A percentile compares a stretch with the other conserved stretches of the same genome.
These are phyloP conservation scores for Geotrupes spiniger DNA, from an alignment of 2,888 invertebrate species.

Conservation along the genomic window DNA sequence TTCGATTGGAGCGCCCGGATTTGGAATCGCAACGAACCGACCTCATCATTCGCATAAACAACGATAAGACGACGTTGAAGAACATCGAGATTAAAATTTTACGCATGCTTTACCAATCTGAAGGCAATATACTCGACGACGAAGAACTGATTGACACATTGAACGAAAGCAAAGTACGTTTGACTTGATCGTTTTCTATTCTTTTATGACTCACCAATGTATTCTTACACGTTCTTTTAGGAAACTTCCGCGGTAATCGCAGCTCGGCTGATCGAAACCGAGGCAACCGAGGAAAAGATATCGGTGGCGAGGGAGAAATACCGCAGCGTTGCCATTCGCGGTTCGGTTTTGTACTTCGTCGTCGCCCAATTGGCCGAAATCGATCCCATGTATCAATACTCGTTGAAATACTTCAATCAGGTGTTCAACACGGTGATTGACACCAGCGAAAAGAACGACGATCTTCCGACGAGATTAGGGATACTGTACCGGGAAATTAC, in stretches of 20 bases:
- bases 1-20: conserved; percentile 87
- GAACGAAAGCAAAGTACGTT: conserved; percentile 75
- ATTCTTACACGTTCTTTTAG: conserved; percentile 48
- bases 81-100: conserved; percentile 89
- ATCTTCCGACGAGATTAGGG: conserved; percentile 65
- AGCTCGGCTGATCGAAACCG: conserved; percentile 81
- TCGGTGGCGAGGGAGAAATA: conserved; percentile 84
- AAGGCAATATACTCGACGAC: conserved; percentile 90
- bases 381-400: conserved; percentile 96
- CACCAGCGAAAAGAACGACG: conserved; percentile 64
- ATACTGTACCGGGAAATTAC: conserved; percentile 76
- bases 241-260: conserved; percentile 89
- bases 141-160: conserved; percentile 89
- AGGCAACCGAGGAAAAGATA: conserved; percentile 83
- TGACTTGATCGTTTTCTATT: background rate
- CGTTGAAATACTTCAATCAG: conserved; percentile 83
- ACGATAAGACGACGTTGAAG: conserved; percentile 79
- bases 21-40: conserved; percentile 79
- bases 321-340: conserved; percentile 79
- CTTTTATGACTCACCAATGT: background rate
- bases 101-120: conserved; percentile 73
- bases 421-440: conserved; percentile 81
- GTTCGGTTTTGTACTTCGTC: conserved; percentile 87
- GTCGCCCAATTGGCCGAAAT: conserved; percentile 85
- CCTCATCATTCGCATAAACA: conserved; percentile 79